phyloP scores from a whole-genome alignment of 2,888 invertebrate species.

The Trachelus troglodyta region DNA sequence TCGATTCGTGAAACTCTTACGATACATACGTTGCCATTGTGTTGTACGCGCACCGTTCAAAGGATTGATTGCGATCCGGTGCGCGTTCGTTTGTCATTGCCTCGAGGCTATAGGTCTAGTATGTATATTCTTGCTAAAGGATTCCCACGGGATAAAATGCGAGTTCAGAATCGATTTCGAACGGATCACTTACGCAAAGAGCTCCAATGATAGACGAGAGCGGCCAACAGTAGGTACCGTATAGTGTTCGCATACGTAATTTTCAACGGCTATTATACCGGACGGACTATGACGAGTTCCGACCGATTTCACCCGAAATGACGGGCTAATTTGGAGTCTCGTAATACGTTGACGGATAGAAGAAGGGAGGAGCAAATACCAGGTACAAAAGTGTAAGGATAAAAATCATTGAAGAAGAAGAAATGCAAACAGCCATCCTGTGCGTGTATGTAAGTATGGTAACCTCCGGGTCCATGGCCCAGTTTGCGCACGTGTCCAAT shows the following conservation, averaged over 20 bases:
- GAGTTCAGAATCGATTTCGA: not conserved
- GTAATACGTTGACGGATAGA: not conserved
- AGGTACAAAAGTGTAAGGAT: not conserved
- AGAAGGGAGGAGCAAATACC: not conserved
- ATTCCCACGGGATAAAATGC: not conserved
- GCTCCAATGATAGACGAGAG: not conserved
- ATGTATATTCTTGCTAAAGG: not conserved
- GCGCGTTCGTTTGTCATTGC: not conserved
- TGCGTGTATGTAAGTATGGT: not conserved
- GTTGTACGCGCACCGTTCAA: not conserved
- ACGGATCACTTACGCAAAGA: not conserved
- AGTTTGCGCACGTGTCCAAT: constrained; percentile 29
- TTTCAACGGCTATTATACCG: not conserved
- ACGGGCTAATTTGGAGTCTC: not conserved
- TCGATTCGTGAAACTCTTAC: not conserved
- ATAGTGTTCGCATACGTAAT: not conserved
- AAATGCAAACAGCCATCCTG: not conserved
- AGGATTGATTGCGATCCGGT: not conserved
- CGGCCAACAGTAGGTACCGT: not conserved
- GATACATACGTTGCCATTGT: not conserved
- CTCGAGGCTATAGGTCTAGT: not conserved
- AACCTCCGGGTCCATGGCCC: constrained; percentile 38
- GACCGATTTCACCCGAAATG: not conserved
- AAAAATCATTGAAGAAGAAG: not conserved
- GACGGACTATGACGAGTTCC: not conserved